Evolutionary conservation across 2,797 vertebrate genomes (phyloP), one percentile per base, ranked within the genome.

Genomic region (Microtus obscurus): DNA sequence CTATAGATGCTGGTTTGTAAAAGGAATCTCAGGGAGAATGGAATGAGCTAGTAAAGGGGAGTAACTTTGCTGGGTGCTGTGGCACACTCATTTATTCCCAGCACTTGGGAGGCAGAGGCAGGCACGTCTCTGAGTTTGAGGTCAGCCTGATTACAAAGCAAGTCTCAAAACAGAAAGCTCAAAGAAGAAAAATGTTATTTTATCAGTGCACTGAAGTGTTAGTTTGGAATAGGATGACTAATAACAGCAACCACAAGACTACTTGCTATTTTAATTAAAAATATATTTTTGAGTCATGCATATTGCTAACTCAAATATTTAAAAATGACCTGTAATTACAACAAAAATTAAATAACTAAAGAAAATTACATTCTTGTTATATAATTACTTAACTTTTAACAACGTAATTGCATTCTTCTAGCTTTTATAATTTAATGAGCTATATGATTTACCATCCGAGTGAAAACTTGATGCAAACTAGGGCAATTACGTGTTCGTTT

Each of bases 391-490:
- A 63, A 65, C 40, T 93, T 95, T 95, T 96, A 91, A 80, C 14
- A 88, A 19, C 34, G 17, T 83, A 92, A 91, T 89, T 81, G 11
- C 27, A 53, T 29, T 89, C n/a, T 88, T 61, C 67, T 94, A 76
- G 71, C n/a, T 93, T 93, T 88, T 87, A 76, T 59, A 90, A 91
- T 79, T 83, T 91, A 93, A 86, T 63, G n/a, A 91, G n/a, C 23
- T 56, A 80, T 56, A 56, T 71, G 78, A 83, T 88, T 85, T 93
- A 43, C 63, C 73, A 74, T 90, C 8, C 76, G 85, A 95, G 77
- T 90, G 69, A 92, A 91, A 95, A 45, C 25, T 67, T 63, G 51
- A 87, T 86, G 34, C 29, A 88, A 95, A 67, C 37, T 67, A 87
- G 92, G 73, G 25, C 78, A 65, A 90, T 91, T 89, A 79, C 5